Conservation (phyloP, 2,888 invertebrate genomes). For the Poecilobothrus nobilitatus region DNA sequence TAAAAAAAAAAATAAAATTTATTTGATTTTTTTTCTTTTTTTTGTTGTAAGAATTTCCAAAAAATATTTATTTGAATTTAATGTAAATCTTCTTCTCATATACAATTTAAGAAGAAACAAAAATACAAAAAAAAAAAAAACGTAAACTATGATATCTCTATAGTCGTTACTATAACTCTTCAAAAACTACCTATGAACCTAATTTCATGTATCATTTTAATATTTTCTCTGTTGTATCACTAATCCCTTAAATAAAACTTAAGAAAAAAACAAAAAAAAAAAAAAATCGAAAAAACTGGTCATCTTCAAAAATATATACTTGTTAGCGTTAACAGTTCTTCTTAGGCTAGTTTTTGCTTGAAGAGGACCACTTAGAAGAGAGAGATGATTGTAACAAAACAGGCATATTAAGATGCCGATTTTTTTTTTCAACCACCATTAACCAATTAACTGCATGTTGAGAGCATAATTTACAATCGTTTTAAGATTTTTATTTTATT, state of each 20-base stretch:
- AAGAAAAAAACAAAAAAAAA: not conserved
- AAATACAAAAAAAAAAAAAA: not conserved
- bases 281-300: not conserved
- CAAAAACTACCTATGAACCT: too few species aligned
- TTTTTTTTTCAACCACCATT: not conserved
- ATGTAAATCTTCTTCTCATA: not conserved
- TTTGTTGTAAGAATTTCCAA: too few species aligned
- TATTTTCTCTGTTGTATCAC: too few species aligned
- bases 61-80: not conserved
- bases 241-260: too few species aligned
- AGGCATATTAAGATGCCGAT: not conserved
- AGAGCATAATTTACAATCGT: conserved; percentile 7
- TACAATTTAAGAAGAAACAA: not conserved
- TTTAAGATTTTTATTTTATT: not conserved
- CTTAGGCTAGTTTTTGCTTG: not conserved
- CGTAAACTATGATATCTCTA: not conserved
- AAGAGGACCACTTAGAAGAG: not conserved
- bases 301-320: not conserved
- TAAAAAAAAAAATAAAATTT: not conserved
- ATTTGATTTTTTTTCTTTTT: not conserved
- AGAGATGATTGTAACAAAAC: not conserved
- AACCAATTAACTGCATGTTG: conserved; percentile 10
- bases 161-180: not conserved
- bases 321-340: not conserved
- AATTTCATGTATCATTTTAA: too few species aligned